These are phyloP conservation scores for Narcine bancroftii DNA, from an alignment of 2,113 vertebrate genomes.

Conservation along the genomic window DNA sequence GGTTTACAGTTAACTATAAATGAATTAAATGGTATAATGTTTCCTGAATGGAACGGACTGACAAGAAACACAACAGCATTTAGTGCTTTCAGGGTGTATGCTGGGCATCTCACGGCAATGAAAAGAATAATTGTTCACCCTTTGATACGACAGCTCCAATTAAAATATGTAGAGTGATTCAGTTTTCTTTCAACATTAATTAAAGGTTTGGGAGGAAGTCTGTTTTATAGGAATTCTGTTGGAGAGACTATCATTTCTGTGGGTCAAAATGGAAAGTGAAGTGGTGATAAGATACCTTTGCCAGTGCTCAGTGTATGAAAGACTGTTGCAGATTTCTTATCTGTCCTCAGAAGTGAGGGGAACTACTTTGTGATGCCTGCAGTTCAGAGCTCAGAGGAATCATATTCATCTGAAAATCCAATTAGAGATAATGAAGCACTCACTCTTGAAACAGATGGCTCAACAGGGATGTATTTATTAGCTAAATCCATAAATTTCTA, in stretches of 20 bases:
- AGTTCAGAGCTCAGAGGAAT: neutral
- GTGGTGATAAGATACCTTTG: neutral
- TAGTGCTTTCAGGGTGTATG: neutral
- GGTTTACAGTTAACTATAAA: too few species aligned
- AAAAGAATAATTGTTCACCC: neutral
- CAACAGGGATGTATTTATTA: constrained; percentile 21
- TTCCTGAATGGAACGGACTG: neutral
- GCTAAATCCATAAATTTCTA: neutral
- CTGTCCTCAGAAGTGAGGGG: neutral
- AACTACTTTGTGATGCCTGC: neutral
- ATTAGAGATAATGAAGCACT: neutral
- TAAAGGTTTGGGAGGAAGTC: neutral
- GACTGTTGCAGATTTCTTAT: neutral
- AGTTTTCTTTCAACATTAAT: neutral
- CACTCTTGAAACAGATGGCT: constrained; percentile 11
- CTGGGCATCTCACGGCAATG: neutral
- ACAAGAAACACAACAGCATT: neutral
- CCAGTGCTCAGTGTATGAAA: neutral
- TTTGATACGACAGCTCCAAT: neutral
- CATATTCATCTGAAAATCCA: constrained; percentile 21
- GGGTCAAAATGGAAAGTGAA: neutral
- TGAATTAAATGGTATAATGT: neutral
- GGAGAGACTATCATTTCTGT: neutral
- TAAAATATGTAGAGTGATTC: neutral
- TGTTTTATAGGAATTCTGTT: neutral